phyloP scores from a whole-genome alignment of 2,113 vertebrate genomes.

The Lates calcarifer region DNA sequence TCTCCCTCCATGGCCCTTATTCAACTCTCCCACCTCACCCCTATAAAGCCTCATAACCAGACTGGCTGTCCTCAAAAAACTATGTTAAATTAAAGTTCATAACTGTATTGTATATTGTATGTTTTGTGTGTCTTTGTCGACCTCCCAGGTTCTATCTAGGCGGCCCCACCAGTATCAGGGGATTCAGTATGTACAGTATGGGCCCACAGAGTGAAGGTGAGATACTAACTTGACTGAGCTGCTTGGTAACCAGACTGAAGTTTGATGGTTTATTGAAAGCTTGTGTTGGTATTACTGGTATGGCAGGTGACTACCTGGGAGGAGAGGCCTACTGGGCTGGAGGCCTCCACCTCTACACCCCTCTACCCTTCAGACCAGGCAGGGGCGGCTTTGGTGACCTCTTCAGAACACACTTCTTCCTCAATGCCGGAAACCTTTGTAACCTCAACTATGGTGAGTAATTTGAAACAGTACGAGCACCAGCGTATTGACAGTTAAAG shows the following conservation, averaged over 20 bases:
- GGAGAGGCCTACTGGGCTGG: slow-evolving; percentile 97
- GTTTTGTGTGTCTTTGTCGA: slow-evolving; percentile 26
- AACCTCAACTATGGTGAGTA: slow-evolving; percentile 95
- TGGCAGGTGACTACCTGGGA: slow-evolving; percentile 94
- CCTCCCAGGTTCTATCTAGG: slow-evolving; percentile 93
- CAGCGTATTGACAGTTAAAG: background rate
- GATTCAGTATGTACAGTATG: slow-evolving; percentile 99
- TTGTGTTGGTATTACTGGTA: slow-evolving; percentile 57
- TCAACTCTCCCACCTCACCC: background rate
- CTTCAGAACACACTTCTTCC: slow-evolving; percentile 97
- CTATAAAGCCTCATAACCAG: background rate
- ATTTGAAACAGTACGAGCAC: background rate
- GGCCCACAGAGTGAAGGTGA: slow-evolving; percentile 98
- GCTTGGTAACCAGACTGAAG: background rate
- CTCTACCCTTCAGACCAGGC: slow-evolving; percentile 95
- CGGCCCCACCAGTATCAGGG: slow-evolving; percentile 95
- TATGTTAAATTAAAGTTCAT: background rate
- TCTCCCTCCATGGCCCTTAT: background rate
- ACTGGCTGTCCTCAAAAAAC: background rate
- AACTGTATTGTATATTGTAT: background rate
- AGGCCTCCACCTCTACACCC: slow-evolving; percentile 94
- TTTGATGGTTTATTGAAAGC: slow-evolving; percentile 29
- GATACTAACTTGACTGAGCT: slow-evolving; percentile 21
- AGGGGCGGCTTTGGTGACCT: slow-evolving; percentile 95
- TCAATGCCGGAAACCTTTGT: slow-evolving; percentile 98